These are phyloP conservation scores for Glomeris maerens DNA, from an alignment of 1,140 invertebrate species.

Conservation along the genomic window DNA sequence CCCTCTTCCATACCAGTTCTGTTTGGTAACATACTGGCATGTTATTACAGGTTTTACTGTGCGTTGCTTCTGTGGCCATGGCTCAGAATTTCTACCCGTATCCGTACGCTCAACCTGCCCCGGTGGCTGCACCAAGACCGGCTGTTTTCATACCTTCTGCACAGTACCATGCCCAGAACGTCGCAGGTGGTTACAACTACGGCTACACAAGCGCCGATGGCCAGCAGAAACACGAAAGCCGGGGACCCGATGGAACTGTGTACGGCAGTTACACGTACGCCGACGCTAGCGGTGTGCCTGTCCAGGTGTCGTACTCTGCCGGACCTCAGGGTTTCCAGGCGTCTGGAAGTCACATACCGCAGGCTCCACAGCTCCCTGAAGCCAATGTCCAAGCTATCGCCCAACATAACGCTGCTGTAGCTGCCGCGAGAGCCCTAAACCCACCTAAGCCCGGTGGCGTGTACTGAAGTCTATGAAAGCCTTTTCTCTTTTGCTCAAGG, in stretches of 20 bases:
- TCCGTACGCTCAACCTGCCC: not conserved
- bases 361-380: constrained; percentile 3
- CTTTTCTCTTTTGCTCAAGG: too few relatives aligned
- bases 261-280: constrained; percentile 23
- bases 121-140: not conserved
- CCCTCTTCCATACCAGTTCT: too few relatives aligned
- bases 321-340: constrained; percentile 11
- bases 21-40: too few relatives aligned
- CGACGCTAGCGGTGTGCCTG: constrained; percentile 20
- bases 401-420: not conserved
- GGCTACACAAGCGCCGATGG: constrained; percentile 17
- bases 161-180: constrained; percentile 2
- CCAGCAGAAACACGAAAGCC: constrained; percentile 19
- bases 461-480: too few relatives aligned
- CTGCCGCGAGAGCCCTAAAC: not conserved
- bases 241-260: constrained; percentile 20
- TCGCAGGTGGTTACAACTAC: constrained; percentile 12
- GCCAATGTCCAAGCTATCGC: not conserved
- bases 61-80: not conserved
- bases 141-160: not conserved
- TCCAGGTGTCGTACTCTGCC: constrained; percentile 22
- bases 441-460: too few relatives aligned
- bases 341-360: constrained; percentile 9
- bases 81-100: not conserved
- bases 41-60: not conserved